These are phyloP conservation scores for Lonchura striata DNA, from an alignment of 2,113 vertebrate species.

Conservation along the genomic window DNA sequence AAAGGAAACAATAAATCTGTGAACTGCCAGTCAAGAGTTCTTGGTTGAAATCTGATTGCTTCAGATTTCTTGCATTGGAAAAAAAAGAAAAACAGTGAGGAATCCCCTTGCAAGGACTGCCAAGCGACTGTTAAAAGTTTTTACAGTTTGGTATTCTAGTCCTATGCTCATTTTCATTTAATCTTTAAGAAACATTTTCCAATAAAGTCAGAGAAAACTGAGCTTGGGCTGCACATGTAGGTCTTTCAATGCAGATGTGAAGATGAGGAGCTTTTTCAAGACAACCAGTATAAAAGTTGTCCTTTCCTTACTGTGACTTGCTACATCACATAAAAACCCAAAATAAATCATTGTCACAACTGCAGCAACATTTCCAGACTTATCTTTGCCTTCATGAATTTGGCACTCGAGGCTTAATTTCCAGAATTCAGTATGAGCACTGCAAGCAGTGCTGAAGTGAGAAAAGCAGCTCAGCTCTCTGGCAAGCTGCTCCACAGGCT, in stretches of 20 bases:
- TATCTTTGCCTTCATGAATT: background rate
- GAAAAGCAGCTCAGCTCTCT: background rate
- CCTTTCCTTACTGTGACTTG: background rate
- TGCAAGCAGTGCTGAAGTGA: background rate
- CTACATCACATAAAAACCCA: background rate
- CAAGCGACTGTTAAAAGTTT: background rate
- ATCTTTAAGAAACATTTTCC: background rate
- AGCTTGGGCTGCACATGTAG: background rate
- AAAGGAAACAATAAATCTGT: background rate
- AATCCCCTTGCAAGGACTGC: background rate
- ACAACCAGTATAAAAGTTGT: background rate
- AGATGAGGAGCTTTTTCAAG: background rate
- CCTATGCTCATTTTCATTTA: background rate
- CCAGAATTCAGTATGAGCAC: background rate
- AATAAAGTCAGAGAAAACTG: background rate
- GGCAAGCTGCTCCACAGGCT: background rate
- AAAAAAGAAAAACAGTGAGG: background rate
- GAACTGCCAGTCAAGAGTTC: background rate
- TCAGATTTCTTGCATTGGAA: background rate
- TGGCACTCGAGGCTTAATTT: background rate
- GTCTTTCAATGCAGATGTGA: background rate
- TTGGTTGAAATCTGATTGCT: background rate
- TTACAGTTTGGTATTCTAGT: background rate
- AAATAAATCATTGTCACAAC: background rate
- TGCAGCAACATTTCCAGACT: background rate